phyloP scores from a whole-genome alignment of 2,797 vertebrate genomes.

The Varecia variegata region DNA sequence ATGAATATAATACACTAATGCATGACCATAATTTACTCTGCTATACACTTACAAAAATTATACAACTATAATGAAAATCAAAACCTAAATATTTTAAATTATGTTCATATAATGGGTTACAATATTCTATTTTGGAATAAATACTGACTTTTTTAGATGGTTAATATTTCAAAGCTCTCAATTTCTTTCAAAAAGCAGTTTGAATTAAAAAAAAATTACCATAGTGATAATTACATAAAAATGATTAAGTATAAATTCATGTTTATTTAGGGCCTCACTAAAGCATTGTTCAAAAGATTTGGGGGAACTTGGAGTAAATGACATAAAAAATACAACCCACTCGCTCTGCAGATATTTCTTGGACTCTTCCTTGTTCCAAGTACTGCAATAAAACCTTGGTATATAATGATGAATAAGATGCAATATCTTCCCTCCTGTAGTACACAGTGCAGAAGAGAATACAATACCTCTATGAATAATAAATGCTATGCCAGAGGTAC shows the following conservation, averaged over 20 bases:
- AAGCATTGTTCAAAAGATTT: not conserved
- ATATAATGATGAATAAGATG: not conserved
- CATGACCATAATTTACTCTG: not conserved
- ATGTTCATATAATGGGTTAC: not conserved
- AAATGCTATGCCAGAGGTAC: not conserved
- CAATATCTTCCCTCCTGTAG: not conserved
- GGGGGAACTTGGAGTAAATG: not conserved
- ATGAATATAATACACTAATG: not conserved
- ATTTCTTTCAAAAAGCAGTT: not conserved
- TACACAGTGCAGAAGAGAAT: not conserved
- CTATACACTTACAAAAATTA: not conserved
- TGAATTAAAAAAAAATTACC: not conserved
- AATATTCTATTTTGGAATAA: not conserved
- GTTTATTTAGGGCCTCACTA: not conserved
- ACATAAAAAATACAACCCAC: not conserved
- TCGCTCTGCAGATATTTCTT: not conserved
- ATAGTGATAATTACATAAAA: not conserved
- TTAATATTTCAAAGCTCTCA: not conserved
- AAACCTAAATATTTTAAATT: conserved; percentile 22
- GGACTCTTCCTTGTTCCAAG: not conserved
- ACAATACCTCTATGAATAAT: not conserved
- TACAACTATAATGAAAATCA: not conserved
- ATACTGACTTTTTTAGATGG: not conserved
- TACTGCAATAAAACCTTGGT: not conserved
- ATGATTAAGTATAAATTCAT: not conserved